These are phyloP conservation scores for Tinea trinotella DNA, from an alignment of 2,888 invertebrate genomes.

Conservation along the genomic window DNA sequence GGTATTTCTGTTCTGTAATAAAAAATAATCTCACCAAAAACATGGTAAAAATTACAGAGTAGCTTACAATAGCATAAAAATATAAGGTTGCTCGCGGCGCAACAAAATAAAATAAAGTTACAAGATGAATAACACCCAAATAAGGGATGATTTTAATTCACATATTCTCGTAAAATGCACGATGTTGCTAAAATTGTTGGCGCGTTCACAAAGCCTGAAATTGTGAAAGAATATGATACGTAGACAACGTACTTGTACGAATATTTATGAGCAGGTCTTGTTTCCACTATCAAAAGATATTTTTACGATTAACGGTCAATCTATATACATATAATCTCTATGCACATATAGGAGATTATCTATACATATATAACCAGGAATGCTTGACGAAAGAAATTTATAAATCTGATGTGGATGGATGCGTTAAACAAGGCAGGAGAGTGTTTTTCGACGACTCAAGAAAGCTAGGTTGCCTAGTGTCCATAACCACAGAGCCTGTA, in stretches of 20 bases:
- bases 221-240: conserved; percentile 24
- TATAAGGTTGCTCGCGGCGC: background rate
- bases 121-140: conserved; percentile 62
- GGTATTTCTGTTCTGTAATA: background rate
- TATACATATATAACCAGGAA: no score
- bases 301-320: no score
- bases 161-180: conserved; percentile 38
- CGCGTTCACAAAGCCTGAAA: conserved; percentile 42
- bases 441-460: no score
- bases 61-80: background rate
- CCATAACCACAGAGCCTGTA: no score
- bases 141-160: conserved; percentile 51
- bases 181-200: conserved; percentile 42
- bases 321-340: no score
- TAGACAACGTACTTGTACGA: background rate
- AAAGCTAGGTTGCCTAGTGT: no score
- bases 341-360: no score
- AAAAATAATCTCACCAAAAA: background rate
- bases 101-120: conserved; percentile 46
- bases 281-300: no score
- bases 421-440: no score
- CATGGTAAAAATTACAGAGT: background rate
- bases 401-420: no score
- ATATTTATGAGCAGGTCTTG: no score
- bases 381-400: no score